Evolutionary conservation across 2,113 vertebrate species (phyloP).

Genomic region (Nanorana parkeri): DNA sequence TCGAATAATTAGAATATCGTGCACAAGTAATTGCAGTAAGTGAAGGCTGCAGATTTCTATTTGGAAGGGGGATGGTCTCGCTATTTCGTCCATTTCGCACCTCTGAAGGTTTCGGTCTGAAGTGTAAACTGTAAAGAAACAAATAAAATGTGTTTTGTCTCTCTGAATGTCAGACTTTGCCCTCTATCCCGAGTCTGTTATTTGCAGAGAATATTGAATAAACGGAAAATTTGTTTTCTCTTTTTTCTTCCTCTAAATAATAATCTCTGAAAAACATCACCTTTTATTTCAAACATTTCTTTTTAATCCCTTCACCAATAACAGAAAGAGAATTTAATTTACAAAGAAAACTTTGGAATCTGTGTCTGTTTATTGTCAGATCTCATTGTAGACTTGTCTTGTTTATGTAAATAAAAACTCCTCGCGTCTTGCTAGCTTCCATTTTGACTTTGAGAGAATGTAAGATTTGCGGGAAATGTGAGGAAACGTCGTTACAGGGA

Average conservation of each 20-base stretch:
- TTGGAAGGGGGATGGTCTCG: too few relatives aligned
- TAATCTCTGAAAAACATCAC: not conserved
- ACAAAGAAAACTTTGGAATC: not conserved
- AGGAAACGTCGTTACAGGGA: too few relatives aligned
- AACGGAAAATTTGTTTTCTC: not conserved
- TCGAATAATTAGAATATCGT: too few relatives aligned
- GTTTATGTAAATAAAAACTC: not conserved
- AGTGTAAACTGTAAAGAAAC: too few relatives aligned
- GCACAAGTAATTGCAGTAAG: too few relatives aligned
- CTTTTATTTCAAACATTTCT: not conserved
- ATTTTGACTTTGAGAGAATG: too few relatives aligned
- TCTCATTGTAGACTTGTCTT: not conserved
- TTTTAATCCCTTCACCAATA: not conserved
- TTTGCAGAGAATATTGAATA: not conserved
- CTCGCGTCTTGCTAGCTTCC: too few relatives aligned
- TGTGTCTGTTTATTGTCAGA: not conserved
- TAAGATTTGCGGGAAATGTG: too few relatives aligned
- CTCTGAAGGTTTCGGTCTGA: too few relatives aligned
- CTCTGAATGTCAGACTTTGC: not conserved
- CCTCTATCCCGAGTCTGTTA: not conserved
- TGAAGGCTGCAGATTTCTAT: too few relatives aligned
- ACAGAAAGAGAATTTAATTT: not conserved
- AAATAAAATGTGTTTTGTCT: slow-evolving; percentile 7
- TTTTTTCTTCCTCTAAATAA: not conserved
- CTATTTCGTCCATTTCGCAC: too few relatives aligned